A percentile compares a stretch with the other conserved stretches of the same genome.
phyloP scores from a whole-genome alignment of 2,113 vertebrate genomes.

The Turdus rufiventris region DNA sequence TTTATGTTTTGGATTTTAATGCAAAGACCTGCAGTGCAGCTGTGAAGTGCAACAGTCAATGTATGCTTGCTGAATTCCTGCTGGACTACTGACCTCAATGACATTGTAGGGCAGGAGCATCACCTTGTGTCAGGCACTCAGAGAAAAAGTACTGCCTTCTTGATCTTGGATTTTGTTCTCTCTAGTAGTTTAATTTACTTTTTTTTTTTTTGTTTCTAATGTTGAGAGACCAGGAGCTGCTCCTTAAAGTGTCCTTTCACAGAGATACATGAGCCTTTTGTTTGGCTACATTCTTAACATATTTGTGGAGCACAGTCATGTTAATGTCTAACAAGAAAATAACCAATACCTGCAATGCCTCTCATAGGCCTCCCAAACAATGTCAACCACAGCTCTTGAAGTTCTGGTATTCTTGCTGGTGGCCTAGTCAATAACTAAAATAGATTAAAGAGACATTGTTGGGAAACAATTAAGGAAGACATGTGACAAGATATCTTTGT shows the following conservation, averaged over 20 bases:
- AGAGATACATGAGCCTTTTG: neutral
- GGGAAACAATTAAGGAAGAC: neutral
- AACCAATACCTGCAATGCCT: neutral
- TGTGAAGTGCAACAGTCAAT: neutral
- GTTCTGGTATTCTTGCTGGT: neutral
- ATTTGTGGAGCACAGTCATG: neutral
- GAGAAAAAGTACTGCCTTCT: neutral
- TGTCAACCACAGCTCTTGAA: neutral
- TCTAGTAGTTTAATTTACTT: neutral
- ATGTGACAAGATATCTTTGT: neutral
- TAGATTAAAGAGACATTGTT: neutral
- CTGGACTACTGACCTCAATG: neutral
- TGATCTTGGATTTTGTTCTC: neutral
- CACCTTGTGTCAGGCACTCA: neutral
- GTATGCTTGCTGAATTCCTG: neutral
- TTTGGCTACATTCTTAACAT: neutral
- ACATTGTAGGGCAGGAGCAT: neutral
- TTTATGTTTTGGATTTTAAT: neutral
- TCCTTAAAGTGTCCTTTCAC: neutral
- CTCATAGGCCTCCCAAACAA: neutral
- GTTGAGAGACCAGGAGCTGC: neutral
- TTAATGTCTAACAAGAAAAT: slow-evolving; percentile 40
- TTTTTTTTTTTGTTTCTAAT: neutral
- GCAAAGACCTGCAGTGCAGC: neutral
- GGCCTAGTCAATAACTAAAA: neutral